phyloP scores from a whole-genome alignment of 2,113 vertebrate genomes.

The Mellivora capensis region DNA sequence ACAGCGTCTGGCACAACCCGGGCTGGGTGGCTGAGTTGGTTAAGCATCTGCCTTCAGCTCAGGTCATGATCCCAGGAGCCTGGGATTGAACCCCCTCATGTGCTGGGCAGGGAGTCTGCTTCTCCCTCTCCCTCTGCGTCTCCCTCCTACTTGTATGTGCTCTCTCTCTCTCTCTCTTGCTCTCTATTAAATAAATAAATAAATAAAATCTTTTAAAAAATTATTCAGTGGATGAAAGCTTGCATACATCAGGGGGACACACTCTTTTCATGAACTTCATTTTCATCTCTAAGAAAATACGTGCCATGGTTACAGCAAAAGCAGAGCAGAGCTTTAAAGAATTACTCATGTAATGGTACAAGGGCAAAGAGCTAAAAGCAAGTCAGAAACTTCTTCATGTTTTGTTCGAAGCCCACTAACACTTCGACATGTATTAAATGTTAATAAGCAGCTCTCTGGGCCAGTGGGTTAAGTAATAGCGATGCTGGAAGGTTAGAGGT shows the following conservation, averaged over 20 bases:
- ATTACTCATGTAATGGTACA: slow-evolving; percentile 46
- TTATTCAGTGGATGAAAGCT: not conserved
- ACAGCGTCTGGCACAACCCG: not conserved
- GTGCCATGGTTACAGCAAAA: not conserved
- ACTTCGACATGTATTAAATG: slow-evolving; percentile 66
- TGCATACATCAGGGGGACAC: not conserved
- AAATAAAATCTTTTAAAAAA: not conserved
- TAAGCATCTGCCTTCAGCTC: not conserved
- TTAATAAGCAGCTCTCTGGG: slow-evolving; percentile 69
- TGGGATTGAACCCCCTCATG: not conserved
- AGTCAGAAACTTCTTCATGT: slow-evolving; percentile 62
- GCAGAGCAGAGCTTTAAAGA: slow-evolving; percentile 23
- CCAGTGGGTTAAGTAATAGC: slow-evolving; percentile 73
- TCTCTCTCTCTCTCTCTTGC: not conserved
- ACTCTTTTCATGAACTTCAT: slow-evolving; percentile 1
- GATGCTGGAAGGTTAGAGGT: slow-evolving; percentile 58
- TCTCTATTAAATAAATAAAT: not conserved
- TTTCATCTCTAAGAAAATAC: slow-evolving; percentile 40
- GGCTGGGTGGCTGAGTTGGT: not conserved
- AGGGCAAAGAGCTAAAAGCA: slow-evolving; percentile 64
- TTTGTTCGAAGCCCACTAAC: slow-evolving; percentile 61
- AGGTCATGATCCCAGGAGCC: not conserved
- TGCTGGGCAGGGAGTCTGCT: not conserved
- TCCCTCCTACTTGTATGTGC: not conserved
- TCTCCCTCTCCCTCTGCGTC: not conserved